Conservation (phyloP, 2,797 vertebrate genomes). For the Loris lydekkerianus region DNA sequence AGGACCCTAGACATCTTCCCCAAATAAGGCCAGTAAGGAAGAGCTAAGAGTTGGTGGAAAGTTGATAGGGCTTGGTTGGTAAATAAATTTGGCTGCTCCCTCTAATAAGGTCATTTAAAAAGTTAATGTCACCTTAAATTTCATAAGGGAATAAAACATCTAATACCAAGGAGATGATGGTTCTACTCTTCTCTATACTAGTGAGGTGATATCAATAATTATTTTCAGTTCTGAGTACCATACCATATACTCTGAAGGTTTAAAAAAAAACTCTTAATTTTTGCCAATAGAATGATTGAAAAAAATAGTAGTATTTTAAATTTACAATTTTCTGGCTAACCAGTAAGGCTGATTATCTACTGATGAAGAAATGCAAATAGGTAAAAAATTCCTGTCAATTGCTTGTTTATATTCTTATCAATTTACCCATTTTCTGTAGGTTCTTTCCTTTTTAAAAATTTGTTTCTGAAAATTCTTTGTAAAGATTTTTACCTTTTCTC, state of each 20-base stretch:
- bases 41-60: background rate
- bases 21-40: background rate
- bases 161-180: background rate
- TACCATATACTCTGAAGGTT: background rate
- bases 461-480: background rate
- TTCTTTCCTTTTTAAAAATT: background rate
- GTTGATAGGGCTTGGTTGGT: background rate
- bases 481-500: background rate
- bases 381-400: background rate
- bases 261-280: background rate
- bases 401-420: background rate
- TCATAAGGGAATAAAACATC: background rate
- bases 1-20: background rate
- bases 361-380: background rate
- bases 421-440: background rate
- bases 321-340: conserved; percentile 22
- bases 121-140: background rate
- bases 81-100: background rate
- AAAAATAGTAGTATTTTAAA: background rate
- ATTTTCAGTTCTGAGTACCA: conserved; percentile 3
- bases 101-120: background rate
- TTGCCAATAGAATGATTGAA: background rate
- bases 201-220: background rate
- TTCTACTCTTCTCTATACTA: background rate
- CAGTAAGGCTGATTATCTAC: background rate